A percentile compares a stretch with the other conserved stretches of the same genome.
These are phyloP conservation scores for Dipodomys merriami DNA, from an alignment of 2,113 vertebrate genomes.

Conservation along the genomic window DNA sequence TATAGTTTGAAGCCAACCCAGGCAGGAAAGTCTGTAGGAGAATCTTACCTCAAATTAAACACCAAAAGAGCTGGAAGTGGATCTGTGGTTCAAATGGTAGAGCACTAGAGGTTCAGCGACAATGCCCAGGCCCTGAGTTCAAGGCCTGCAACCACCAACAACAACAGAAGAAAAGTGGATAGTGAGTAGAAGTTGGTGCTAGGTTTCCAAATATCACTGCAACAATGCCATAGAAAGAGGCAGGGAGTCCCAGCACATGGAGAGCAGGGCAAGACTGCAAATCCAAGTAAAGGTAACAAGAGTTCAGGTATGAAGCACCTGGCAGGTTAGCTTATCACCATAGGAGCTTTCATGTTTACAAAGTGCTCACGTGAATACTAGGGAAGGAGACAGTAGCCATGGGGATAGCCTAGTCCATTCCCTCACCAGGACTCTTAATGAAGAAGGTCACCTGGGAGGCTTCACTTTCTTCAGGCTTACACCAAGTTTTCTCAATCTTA, in stretches of 20 bases:
- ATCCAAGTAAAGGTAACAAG: not conserved
- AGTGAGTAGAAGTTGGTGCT: not conserved
- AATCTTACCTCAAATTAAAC: too few relatives aligned
- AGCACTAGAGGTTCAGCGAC: too few relatives aligned
- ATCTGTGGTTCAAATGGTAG: too few relatives aligned
- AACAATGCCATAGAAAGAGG: not conserved
- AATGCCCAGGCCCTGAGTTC: too few relatives aligned
- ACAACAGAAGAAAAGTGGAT: not conserved
- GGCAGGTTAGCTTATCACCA: not conserved
- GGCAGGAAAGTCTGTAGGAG: too few relatives aligned
- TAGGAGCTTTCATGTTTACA: not conserved
- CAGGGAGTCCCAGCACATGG: not conserved
- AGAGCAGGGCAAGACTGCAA: not conserved
- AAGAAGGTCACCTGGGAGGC: not conserved
- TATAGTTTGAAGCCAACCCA: too few relatives aligned
- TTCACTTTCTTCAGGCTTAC: not conserved
- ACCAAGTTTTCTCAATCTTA: not conserved
- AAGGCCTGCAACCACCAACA: not conserved
- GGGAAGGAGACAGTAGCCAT: not conserved
- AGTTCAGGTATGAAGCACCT: not conserved
- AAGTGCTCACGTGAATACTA: not conserved
- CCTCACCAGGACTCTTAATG: not conserved
- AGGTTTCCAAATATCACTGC: not conserved
- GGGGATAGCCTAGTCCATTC: not conserved
- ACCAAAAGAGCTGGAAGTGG: too few relatives aligned